Evolutionary conservation across 2,113 vertebrate species (phyloP).

Genomic region (Perca flavescens): DNA sequence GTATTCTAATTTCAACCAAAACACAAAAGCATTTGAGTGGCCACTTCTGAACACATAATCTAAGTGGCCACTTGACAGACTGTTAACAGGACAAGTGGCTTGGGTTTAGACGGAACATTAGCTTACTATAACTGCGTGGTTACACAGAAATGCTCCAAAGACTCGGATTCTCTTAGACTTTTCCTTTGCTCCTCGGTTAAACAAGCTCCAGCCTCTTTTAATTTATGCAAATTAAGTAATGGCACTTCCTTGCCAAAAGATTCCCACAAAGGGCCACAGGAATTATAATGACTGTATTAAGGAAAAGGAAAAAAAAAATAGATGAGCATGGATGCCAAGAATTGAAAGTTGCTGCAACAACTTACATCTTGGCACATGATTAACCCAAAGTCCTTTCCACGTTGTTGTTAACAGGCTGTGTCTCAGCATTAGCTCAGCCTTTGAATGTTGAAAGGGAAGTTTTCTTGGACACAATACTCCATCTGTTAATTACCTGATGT

Average conservation of each 20-base stretch:
- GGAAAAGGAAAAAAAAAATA: background rate
- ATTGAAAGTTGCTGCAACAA: conserved; percentile 11
- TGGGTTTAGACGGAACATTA: conserved; percentile 30
- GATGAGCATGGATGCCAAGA: background rate
- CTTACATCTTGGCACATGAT: conserved; percentile 4
- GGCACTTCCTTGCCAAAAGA: conserved; percentile 21
- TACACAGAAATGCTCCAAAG: background rate
- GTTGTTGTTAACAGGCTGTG: background rate
- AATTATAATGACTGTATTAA: conserved; percentile 35
- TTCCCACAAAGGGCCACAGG: background rate
- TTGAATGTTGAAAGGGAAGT: conserved; percentile 10
- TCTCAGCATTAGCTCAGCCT: background rate
- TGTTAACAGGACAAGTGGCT: conserved; percentile 34
- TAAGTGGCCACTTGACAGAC: conserved; percentile 47
- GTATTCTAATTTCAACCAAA: conserved; percentile 52
- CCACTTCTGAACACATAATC: conserved; percentile 41
- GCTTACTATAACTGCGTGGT: conserved; percentile 9
- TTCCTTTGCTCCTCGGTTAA: conserved; percentile 24
- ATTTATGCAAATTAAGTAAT: conserved; percentile 41
- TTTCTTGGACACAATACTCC: conserved; percentile 23
- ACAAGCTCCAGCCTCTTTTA: background rate
- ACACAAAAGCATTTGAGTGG: conserved; percentile 41
- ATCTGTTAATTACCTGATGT: conserved; percentile 21
- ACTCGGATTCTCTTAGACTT: background rate
- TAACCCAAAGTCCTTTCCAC: conserved; percentile 9